Evolutionary conservation across 2,113 vertebrate species (phyloP), one percentile per base, ranked within the genome.

Genomic region (Benthochromis sp.): DNA sequence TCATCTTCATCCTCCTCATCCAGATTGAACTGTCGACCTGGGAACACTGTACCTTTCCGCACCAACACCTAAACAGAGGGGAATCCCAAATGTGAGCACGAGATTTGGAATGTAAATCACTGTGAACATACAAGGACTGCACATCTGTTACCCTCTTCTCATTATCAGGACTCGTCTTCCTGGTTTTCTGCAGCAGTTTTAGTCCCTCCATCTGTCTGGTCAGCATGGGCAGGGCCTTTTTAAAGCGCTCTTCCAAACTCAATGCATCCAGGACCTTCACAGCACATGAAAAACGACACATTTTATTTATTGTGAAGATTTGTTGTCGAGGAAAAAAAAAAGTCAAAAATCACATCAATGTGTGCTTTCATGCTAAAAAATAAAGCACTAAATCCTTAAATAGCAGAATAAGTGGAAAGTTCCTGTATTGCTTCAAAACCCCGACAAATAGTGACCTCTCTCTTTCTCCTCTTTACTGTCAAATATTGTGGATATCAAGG

Each of bases 141-240:
- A 69, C 63, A n/a, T 61, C 5, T n/a, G 31, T 61, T 96, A 99
- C 98, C 97, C 96, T 96, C 93, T 98, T 98, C 80, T 98, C 97
- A 73, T 97, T 97, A 53, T 98, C 97, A 24, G 97, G 96, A 91
- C 97, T 97, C 29, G 88, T 96, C 80, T 98, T 99, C 19, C 97
- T 96, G 78, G 97, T 98, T 92, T 98, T 99, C 88, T 99, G 97
- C 80, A 99, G 97, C 69, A 99, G 95, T 86, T 98, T 98, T 27
- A 99, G 96, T 7, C 98, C 98, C 61, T 99, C 98, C 6, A 99
- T 99, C 93, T 99, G 99, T 81, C 97, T 96, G 82, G 97, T 97
- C 63, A 99, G 95, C 96, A 99, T 94, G 1, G 98, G 98, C 73
- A 99, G 97, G 57, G 98, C 97, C 96, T 97, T 97, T 92, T 97